These are phyloP conservation scores for Synergus itoensis DNA, from an alignment of 2,888 invertebrate species.

Conservation along the genomic window DNA sequence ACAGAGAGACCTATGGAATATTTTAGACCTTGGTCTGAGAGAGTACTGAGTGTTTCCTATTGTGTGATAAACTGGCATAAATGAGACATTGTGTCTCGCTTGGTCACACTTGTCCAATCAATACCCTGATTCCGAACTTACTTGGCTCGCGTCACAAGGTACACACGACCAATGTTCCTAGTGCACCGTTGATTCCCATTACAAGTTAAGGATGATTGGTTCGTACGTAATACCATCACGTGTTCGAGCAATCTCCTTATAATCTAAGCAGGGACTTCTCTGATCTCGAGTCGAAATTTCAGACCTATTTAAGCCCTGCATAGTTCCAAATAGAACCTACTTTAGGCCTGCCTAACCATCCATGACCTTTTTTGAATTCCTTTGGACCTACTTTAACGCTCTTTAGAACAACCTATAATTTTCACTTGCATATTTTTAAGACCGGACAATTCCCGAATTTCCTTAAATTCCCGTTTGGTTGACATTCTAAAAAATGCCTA, in stretches of 20 bases:
- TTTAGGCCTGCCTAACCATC: too few species aligned
- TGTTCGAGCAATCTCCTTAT: constrained; percentile 46
- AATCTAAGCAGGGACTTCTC: constrained; percentile 31
- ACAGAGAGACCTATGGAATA: not conserved
- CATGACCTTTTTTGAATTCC: too few species aligned
- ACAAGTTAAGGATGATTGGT: constrained; percentile 47
- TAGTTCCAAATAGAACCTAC: too few species aligned
- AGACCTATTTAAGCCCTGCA: too few species aligned
- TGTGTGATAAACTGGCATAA: constrained; percentile 47
- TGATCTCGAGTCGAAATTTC: too few species aligned
- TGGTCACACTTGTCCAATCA: constrained; percentile 58
- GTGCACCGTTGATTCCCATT: constrained; percentile 51
- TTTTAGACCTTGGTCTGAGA: not conserved
- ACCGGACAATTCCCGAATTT: too few species aligned
- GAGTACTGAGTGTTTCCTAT: not conserved
- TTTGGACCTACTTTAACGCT: too few species aligned
- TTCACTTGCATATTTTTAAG: too few species aligned
- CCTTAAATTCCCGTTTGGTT: not conserved
- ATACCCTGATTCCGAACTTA: constrained; percentile 57
- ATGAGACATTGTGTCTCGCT: constrained; percentile 54
- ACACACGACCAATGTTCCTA: constrained; percentile 52
- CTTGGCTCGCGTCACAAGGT: constrained; percentile 57
- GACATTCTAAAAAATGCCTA: not conserved
- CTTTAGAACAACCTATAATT: too few species aligned
- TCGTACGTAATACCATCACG: constrained; percentile 50